Base-by-base conservation (phyloP, 92 coral and sea anemone species). In the Parazoanthus darwini region DNA sequence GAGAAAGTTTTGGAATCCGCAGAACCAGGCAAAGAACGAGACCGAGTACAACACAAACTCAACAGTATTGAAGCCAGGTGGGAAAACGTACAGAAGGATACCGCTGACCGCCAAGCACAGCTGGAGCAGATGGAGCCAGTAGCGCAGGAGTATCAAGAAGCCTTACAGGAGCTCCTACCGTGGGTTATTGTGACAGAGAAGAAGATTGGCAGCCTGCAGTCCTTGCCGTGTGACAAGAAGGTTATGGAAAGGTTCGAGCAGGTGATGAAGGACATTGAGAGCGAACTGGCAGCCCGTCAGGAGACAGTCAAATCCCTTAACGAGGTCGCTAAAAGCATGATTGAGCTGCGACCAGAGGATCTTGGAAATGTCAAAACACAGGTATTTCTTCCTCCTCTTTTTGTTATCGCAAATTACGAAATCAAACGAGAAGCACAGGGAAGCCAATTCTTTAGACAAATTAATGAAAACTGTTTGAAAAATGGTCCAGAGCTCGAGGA, bases 41-140 rank as follows among this genome's bases (percentile, higher is more conserved):
- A 95, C 37, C 91, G 93, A 4, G 97, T 96, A 51, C 94, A 92
- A 67, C 95, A 91, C 33, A 92, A 91, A 76, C 89, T 96, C 88
- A 88, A 81, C 37, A 91, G 88, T 37, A 92, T 96, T 22, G 87
- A 96, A 63, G 88, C 87, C 73, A 86, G 94, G 35, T 96, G 99
- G 99, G 94, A 95, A 13, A 90, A 82, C 44, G 87, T 96, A 36
- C 94, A 89, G 86, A 91, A 93, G 80, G 89, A 86, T 25, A 85
- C 94, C 68, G 59, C 92, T 80, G 94, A 94, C 86, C 95, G 98
- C 79, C 92, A 93, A 85, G 81, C 93, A 4, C 70, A 90, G 88
- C 88, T 96, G 67, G 95, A 92, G 74, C 92, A 93, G 88, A 92
- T 96, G 78, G 98, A 96, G 23, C 98, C 99, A 11, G 89, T 94